Conservation (phyloP, 2,888 invertebrate species). For the Hyalella azteca region DNA sequence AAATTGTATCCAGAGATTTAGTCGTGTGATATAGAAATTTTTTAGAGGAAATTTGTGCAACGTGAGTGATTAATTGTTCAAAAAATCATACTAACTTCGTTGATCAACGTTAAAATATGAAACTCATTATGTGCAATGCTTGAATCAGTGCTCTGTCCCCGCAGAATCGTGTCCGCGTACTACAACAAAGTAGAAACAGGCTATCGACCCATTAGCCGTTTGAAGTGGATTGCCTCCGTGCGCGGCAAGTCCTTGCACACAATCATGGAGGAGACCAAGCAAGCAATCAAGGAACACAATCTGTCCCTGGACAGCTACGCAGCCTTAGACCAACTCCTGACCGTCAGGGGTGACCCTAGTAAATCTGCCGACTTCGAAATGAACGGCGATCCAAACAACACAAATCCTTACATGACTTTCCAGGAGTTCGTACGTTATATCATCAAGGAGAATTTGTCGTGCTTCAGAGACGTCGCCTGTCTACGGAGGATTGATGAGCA, state of each 20-base stretch:
- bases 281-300: background rate
- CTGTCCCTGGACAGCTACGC: background rate
- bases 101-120: too few species aligned
- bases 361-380: background rate
- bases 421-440: background rate
- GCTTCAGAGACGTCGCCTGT: background rate
- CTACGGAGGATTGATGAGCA: background rate
- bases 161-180: constrained; percentile 12
- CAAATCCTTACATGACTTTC: background rate
- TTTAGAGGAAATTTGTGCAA: too few species aligned
- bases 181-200: background rate
- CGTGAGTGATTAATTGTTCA: too few species aligned
- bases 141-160: too few species aligned
- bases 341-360: background rate
- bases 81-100: too few species aligned
- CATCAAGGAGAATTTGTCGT: background rate
- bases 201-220: background rate
- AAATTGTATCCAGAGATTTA: too few species aligned
- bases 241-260: background rate
- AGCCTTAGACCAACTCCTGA: background rate
- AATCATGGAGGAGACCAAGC: background rate
- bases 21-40: too few species aligned
- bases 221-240: background rate
- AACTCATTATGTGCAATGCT: too few species aligned
- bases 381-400: background rate